Conservation (phyloP, 64 coral and sea anemone genomes). For the Orbicella faveolata region DNA sequence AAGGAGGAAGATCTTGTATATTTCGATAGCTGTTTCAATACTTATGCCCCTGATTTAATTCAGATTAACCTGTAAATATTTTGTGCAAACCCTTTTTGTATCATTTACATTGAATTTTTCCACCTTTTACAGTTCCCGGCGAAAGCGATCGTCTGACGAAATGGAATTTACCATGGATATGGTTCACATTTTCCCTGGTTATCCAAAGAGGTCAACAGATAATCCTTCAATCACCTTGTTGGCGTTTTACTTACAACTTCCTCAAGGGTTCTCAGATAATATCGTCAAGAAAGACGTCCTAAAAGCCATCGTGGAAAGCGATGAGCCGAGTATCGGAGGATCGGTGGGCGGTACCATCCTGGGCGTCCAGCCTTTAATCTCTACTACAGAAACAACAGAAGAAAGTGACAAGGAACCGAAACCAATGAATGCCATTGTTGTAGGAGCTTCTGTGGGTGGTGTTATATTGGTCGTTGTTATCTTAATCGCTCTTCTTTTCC, state of each 20-base stretch:
- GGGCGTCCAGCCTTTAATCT: not conserved
- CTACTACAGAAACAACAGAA: not conserved
- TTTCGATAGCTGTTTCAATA: not conserved
- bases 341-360: not conserved
- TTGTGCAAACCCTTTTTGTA: too few species aligned
- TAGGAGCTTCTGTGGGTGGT: not conserved
- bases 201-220: not conserved
- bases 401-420: not conserved
- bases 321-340: not conserved
- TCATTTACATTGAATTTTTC: not conserved
- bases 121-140: not conserved
- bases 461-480: not conserved
- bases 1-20: too few species aligned
- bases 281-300: not conserved
- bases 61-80: too few species aligned
- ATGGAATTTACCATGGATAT: not conserved
- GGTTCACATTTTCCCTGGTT: constrained; percentile 33
- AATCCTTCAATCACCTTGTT: not conserved
- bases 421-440: too few species aligned
- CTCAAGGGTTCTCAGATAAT: not conserved
- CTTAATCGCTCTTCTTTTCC: not conserved
- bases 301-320: not conserved
- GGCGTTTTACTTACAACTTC: constrained; percentile 13
- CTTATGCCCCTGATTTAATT: not conserved
- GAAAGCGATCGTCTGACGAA: not conserved